phyloP scores from a whole-genome alignment of 2,113 vertebrate species.

The Oreochromis aureus region DNA sequence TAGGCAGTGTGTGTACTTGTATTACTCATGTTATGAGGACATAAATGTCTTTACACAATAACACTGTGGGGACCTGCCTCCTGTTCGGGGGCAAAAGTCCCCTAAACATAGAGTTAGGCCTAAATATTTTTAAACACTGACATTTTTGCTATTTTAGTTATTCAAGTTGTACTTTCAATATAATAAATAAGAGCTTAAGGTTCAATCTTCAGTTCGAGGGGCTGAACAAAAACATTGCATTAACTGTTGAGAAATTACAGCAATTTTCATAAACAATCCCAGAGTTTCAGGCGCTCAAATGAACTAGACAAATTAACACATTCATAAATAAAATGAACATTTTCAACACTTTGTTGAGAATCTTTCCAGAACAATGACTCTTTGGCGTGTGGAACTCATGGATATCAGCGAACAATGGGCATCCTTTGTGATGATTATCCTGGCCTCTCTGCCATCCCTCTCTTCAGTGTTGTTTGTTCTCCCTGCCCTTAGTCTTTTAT shows the following conservation, averaged over 20 bases:
- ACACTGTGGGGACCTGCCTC: background rate
- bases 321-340: background rate
- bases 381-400: background rate
- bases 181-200: background rate
- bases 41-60: background rate
- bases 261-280: background rate
- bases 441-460: background rate
- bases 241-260: background rate
- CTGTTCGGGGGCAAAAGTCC: background rate
- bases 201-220: background rate
- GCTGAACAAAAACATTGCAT: background rate
- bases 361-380: background rate
- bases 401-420: background rate
- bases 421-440: background rate
- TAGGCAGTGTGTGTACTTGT: background rate
- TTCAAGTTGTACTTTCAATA: background rate
- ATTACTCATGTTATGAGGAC: background rate
- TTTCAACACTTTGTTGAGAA: background rate
- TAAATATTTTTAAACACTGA: background rate
- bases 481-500: background rate
- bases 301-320: background rate
- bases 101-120: background rate
- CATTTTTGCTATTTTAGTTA: background rate
- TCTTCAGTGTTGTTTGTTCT: background rate
- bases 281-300: background rate